A percentile compares a stretch with the other conserved stretches of the same genome.
phyloP scores from a whole-genome alignment of 2,888 invertebrate genomes.

The Abrostola triplasia region DNA sequence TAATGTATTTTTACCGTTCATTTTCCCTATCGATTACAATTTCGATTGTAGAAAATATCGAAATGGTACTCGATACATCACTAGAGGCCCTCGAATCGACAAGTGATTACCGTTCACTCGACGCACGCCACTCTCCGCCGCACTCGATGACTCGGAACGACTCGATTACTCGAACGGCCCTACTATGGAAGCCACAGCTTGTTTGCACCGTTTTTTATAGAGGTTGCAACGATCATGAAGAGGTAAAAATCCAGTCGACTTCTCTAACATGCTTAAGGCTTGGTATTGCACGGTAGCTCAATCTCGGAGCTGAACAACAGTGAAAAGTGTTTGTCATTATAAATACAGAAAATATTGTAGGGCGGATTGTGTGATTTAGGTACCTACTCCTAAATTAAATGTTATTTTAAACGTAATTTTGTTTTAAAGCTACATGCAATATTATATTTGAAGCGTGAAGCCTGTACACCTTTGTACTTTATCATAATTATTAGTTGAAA shows the following conservation, averaged over 20 bases:
- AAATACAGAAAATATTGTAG: too few relatives aligned
- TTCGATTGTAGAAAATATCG: slow-evolving; percentile 37
- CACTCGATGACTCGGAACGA: slow-evolving; percentile 41
- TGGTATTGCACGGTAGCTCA: neutral
- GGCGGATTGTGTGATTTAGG: too few relatives aligned
- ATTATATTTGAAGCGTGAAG: neutral
- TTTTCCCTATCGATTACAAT: slow-evolving; percentile 28
- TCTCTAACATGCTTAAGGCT: neutral
- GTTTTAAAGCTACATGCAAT: neutral
- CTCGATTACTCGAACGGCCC: slow-evolving; percentile 33
- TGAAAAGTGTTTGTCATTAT: too few relatives aligned
- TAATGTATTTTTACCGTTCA: neutral
- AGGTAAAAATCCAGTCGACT: neutral
- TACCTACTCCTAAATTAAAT: too few relatives aligned
- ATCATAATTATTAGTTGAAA: neutral
- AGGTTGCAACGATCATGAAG: neutral
- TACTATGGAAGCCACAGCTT: slow-evolving; percentile 25
- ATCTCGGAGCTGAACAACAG: neutral
- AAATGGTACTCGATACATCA: slow-evolving; percentile 48
- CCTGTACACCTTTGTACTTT: slow-evolving; percentile 8
- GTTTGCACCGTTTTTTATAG: slow-evolving; percentile 23
- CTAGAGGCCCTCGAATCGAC: slow-evolving; percentile 45
- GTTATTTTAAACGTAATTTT: too few relatives aligned
- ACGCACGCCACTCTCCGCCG: slow-evolving; percentile 52
- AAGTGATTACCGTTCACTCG: slow-evolving; percentile 63